A percentile compares a stretch with the other conserved stretches of the same genome.
Conservation (phyloP, 2,888 invertebrate genomes). For the Eudasyphora cyanicolor region DNA sequence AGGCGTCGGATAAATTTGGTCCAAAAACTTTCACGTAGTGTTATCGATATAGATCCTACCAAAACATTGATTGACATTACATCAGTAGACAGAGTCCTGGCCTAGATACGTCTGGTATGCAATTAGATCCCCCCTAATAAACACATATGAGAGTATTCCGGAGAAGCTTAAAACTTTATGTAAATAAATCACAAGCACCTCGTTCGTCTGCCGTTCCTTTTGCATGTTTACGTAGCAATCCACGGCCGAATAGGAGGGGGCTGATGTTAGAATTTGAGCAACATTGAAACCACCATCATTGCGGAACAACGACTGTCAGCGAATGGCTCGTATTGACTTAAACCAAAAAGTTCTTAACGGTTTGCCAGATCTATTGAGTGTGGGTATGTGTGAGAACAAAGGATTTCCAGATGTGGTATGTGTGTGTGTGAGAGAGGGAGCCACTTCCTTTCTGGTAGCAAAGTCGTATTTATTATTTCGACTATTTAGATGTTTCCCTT, state of each 20-base stretch:
- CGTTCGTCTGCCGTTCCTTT: slow-evolving; percentile 29
- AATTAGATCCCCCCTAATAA: neutral
- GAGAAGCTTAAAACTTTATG: slow-evolving; percentile 49
- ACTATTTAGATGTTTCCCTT: slow-evolving; percentile 56
- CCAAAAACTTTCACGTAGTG: no score
- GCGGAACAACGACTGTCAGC: neutral
- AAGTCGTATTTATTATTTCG: slow-evolving; percentile 3
- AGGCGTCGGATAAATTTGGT: no score
- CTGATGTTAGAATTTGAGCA: neutral
- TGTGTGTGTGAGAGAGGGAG: neutral
- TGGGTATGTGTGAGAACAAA: slow-evolving; percentile 41
- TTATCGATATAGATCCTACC: no score
- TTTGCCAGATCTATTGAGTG: slow-evolving; percentile 25
- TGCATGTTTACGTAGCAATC: no score
- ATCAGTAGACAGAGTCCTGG: no score
- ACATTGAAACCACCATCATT: neutral
- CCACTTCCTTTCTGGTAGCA: no score
- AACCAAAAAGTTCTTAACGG: slow-evolving; percentile 47
- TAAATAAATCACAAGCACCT: slow-evolving; percentile 58
- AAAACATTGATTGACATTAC: no score
- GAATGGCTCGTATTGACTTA: slow-evolving; percentile 24
- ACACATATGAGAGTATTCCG: neutral
- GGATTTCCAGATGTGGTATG: neutral
- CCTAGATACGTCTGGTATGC: no score
- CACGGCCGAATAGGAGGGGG: neutral